A percentile compares a stretch with the other conserved stretches of the same genome.
phyloP scores from a whole-genome alignment of 2,113 vertebrate genomes.

The Lasiurus cinereus region DNA sequence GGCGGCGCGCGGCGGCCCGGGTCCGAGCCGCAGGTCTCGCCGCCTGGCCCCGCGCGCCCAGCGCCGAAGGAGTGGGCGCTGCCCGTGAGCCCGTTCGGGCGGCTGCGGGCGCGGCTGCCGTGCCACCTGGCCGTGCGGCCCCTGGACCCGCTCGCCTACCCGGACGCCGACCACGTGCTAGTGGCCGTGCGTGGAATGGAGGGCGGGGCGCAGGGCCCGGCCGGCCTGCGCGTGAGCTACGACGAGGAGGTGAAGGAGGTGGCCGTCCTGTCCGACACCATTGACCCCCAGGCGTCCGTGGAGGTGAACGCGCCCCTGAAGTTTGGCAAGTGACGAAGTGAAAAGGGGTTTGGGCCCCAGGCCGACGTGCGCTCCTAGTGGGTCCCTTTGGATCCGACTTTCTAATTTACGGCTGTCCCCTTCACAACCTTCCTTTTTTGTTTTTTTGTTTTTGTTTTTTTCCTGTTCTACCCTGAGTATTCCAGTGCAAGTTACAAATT shows the following conservation, averaged over 20 bases:
- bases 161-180: slow-evolving; percentile 89
- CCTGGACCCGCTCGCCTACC: slow-evolving; percentile 90
- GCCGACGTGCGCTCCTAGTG: background rate
- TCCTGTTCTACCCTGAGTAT: background rate
- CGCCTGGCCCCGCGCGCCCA: background rate
- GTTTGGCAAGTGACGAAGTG: slow-evolving; percentile 89
- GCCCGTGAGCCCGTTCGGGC: slow-evolving; percentile 89
- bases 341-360: background rate
- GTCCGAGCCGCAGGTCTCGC: background rate
- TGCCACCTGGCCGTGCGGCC: slow-evolving; percentile 91
- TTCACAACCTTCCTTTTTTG: background rate
- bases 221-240: slow-evolving; percentile 88
- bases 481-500: background rate
- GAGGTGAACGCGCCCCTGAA: slow-evolving; percentile 91
- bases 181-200: slow-evolving; percentile 85
- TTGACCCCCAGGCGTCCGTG: slow-evolving; percentile 86
- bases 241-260: slow-evolving; percentile 89
- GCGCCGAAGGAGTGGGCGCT: slow-evolving; percentile 88
- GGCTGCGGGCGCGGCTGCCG: slow-evolving; percentile 88
- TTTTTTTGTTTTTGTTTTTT: background rate
- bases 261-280: slow-evolving; percentile 83
- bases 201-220: slow-evolving; percentile 69
- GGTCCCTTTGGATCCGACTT: background rate
- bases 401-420: background rate
- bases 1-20: background rate